Evolutionary conservation across 1,140 invertebrate genomes (phyloP).

Genomic region (Meloidogyne hapla): DNA sequence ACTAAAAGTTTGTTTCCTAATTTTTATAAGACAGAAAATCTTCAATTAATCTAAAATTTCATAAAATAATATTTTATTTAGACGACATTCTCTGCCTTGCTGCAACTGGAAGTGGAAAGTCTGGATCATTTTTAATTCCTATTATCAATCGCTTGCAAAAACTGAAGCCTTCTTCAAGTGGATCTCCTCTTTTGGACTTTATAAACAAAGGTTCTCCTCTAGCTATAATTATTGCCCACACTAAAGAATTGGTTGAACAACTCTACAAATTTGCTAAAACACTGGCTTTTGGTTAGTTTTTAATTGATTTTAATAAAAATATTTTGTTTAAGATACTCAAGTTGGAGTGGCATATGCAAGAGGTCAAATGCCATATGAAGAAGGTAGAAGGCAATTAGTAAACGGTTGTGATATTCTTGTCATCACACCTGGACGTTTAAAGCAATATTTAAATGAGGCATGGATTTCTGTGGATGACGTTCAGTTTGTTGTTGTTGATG

Average conservation of each 20-base stretch:
- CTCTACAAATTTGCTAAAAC: slow-evolving; percentile 2
- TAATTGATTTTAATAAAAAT: background rate
- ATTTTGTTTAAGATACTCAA: slow-evolving; percentile 5
- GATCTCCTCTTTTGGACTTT: background rate
- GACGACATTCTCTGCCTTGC: slow-evolving; percentile 19
- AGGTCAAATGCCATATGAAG: background rate
- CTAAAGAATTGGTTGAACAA: slow-evolving; percentile 22
- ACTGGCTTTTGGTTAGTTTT: background rate
- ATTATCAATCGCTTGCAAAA: slow-evolving; percentile 9
- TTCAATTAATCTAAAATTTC: background rate
- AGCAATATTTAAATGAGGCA: background rate
- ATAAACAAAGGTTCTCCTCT: background rate
- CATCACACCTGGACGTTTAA: background rate
- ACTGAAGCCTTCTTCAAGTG: background rate
- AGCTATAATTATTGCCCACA: slow-evolving; percentile 26
- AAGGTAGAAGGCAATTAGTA: slow-evolving; percentile 2
- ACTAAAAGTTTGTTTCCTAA: background rate
- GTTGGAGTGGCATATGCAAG: slow-evolving; percentile 12
- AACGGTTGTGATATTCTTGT: background rate
- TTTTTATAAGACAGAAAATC: slow-evolving; percentile 5
- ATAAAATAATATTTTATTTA: background rate
- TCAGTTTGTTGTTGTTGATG: slow-evolving; percentile 21
- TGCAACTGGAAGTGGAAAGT: slow-evolving; percentile 18
- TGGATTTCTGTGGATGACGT: background rate
- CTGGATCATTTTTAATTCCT: slow-evolving; percentile 27